phyloP scores from a whole-genome alignment of 2,797 vertebrate species.

The Morelia viridis region DNA sequence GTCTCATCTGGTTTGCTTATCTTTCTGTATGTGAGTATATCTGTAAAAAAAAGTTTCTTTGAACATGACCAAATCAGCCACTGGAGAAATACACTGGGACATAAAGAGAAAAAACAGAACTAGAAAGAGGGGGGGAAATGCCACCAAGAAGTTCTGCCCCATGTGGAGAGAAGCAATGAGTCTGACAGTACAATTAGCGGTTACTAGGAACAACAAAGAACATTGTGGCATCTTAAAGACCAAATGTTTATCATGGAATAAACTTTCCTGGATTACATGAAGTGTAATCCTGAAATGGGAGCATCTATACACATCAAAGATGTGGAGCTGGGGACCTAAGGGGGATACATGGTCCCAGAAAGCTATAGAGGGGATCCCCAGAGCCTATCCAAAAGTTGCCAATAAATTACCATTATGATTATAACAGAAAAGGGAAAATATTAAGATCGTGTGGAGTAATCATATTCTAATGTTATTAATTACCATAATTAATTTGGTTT shows the following conservation, averaged over 20 bases:
- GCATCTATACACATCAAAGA: background rate
- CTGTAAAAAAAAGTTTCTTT: slow-evolving; percentile 52
- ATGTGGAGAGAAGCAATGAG: background rate
- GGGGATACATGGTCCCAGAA: background rate
- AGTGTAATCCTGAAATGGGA: background rate
- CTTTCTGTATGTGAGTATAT: slow-evolving; percentile 42
- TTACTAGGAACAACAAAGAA: background rate
- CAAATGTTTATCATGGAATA: background rate
- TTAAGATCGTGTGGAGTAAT: background rate
- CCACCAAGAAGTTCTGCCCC: background rate
- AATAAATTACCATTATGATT: background rate
- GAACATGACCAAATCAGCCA: slow-evolving; percentile 48
- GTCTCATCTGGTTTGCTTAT: slow-evolving; percentile 64
- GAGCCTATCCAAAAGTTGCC: background rate
- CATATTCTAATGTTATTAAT: background rate
- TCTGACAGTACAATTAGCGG: background rate
- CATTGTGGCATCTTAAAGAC: background rate
- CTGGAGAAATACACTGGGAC: slow-evolving; percentile 52
- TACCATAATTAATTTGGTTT: background rate
- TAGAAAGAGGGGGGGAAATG: background rate
- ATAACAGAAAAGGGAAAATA: background rate
- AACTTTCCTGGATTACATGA: background rate
- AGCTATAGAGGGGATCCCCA: no score
- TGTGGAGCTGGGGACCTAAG: background rate
- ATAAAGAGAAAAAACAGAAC: slow-evolving; percentile 37